Evolutionary conservation across 2,888 invertebrate genomes (phyloP).

Genomic region (Patella ulyssiponensis): DNA sequence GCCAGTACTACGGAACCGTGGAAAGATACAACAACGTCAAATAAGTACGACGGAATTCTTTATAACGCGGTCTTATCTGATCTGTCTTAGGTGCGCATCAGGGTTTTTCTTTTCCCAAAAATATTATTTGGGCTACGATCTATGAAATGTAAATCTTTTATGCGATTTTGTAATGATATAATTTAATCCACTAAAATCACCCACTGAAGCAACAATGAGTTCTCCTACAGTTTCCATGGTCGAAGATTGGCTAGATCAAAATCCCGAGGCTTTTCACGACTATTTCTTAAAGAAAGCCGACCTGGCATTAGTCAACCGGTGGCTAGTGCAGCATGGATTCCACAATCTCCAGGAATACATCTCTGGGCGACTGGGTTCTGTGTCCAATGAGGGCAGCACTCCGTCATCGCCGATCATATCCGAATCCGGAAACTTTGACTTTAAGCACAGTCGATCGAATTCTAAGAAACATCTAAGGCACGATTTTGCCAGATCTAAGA

Average conservation of each 20-base stretch:
- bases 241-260: slow-evolving; percentile 74
- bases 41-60: no score
- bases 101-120: no score
- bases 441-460: slow-evolving; percentile 66
- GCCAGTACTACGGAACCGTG: no score
- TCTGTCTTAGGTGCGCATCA: no score
- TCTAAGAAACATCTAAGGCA: slow-evolving; percentile 74
- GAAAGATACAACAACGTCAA: no score
- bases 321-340: slow-evolving; percentile 74
- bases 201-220: neutral
- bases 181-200: no score
- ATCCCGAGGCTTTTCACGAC: slow-evolving; percentile 73
- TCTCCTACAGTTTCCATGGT: slow-evolving; percentile 66
- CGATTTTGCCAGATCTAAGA: slow-evolving; percentile 74
- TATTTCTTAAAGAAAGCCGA: slow-evolving; percentile 75
- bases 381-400: slow-evolving; percentile 50
- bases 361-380: slow-evolving; percentile 34
- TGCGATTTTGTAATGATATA: no score
- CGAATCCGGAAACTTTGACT: slow-evolving; percentile 55
- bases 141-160: no score
- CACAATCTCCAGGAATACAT: slow-evolving; percentile 70
- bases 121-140: no score
- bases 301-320: slow-evolving; percentile 73
- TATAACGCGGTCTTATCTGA: no score
- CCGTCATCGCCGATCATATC: slow-evolving; percentile 55